phyloP scores from a whole-genome alignment of 64 coral and sea anemone species.

The Astreopora myriophthalma region DNA sequence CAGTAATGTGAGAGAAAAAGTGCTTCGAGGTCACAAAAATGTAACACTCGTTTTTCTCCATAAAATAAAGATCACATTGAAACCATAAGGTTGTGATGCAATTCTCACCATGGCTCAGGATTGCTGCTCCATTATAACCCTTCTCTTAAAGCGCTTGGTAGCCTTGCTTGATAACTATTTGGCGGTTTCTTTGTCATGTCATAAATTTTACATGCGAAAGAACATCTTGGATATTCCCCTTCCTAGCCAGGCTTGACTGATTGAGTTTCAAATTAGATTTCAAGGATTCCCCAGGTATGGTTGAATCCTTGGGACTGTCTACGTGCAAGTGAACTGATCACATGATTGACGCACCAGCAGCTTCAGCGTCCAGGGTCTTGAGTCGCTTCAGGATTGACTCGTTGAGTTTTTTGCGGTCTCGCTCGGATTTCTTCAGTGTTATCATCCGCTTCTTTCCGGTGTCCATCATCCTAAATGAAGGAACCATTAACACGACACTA shows the following conservation, averaged over 20 bases:
- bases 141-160: not conserved
- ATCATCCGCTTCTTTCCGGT: slow-evolving; percentile 88
- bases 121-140: not conserved
- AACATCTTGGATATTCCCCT: not conserved
- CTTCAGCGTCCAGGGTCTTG: slow-evolving; percentile 73
- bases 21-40: no score
- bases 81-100: no score
- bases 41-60: no score
- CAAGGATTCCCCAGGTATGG: no score
- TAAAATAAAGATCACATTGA: no score
- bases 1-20: no score
- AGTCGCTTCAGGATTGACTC: slow-evolving; percentile 89
- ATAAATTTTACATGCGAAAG: not conserved
- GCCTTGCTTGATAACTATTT: not conserved
- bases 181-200: not conserved
- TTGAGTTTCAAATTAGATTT: no score
- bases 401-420: slow-evolving; percentile 91
- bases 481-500: not conserved
- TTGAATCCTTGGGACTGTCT: no score
- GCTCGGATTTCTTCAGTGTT: slow-evolving; percentile 83
- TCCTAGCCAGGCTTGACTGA: no score
- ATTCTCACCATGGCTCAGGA: no score
- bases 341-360: slow-evolving; percentile 36
- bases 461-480: slow-evolving; percentile 80
- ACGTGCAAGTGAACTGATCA: not conserved